phyloP scores from a whole-genome alignment of 1,140 invertebrate species.

The Eupeodes corollae region DNA sequence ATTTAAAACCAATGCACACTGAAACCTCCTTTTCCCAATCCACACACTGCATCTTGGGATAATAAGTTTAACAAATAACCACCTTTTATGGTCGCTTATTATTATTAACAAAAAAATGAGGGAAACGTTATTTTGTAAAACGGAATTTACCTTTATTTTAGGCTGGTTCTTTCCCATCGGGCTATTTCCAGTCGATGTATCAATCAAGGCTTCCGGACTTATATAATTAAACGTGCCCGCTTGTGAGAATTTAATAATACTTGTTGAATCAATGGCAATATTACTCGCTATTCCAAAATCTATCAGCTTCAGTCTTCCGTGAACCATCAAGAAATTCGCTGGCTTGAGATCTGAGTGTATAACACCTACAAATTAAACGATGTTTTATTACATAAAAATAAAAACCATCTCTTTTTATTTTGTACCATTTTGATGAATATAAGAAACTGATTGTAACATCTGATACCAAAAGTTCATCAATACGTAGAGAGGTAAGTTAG shows the following conservation, averaged over 20 bases:
- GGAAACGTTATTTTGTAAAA: too few species aligned
- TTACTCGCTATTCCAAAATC: constrained; percentile 97
- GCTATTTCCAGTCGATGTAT: constrained; percentile 39
- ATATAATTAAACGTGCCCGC: constrained; percentile 93
- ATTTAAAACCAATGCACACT: too few species aligned
- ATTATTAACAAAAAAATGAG: too few species aligned
- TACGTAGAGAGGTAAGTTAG: constrained; percentile 53
- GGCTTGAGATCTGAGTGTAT: constrained; percentile 96
- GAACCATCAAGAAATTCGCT: constrained; percentile 87
- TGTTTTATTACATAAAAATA: constrained; percentile 1
- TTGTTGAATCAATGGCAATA: constrained; percentile 79
- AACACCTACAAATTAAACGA: constrained; percentile 49
- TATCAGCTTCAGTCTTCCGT: constrained; percentile 82
- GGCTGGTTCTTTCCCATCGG: constrained; percentile 31
- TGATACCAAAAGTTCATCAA: constrained; percentile 86
- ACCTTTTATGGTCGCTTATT: too few species aligned
- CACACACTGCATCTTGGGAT: too few species aligned
- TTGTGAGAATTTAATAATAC: constrained; percentile 68
- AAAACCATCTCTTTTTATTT: background rate
- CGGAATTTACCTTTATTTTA: constrained; percentile 22
- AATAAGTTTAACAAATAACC: too few species aligned
- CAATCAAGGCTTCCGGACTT: constrained; percentile 81
- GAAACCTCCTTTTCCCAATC: too few species aligned
- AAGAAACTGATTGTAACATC: constrained; percentile 83
- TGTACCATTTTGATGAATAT: constrained; percentile 71